Evolutionary conservation across 2,888 invertebrate species (phyloP).

Genomic region (Drosophila melanosoma): DNA sequence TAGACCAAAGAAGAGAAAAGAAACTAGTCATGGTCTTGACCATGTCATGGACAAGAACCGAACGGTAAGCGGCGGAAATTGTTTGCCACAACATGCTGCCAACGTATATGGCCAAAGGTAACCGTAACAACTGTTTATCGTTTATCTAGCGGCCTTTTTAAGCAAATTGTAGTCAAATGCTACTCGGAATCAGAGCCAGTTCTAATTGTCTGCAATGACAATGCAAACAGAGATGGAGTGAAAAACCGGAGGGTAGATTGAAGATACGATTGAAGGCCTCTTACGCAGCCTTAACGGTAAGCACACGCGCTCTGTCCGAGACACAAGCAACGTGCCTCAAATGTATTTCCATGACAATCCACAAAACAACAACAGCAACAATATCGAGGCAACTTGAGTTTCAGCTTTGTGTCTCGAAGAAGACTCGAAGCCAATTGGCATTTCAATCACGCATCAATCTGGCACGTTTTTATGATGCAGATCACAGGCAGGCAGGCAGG

Average conservation of each 20-base stretch:
- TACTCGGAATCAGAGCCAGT: constrained; percentile 45
- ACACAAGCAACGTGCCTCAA: constrained; percentile 37
- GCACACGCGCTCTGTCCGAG: constrained; percentile 54
- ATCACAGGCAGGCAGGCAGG: constrained; percentile 59
- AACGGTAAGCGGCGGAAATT: constrained; percentile 54
- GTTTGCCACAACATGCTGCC: constrained; percentile 21
- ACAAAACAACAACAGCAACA: constrained; percentile 18
- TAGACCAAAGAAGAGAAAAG: constrained; percentile 26
- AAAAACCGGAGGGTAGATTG: constrained; percentile 12
- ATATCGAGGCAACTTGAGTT: constrained; percentile 37
- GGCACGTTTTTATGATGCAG: constrained; percentile 84
- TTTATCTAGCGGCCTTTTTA: constrained; percentile 73
- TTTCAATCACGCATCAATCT: constrained; percentile 84
- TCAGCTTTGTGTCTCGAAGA: constrained; percentile 20
- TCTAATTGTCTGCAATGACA: constrained; percentile 74
- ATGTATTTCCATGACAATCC: constrained; percentile 25
- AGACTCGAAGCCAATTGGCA: constrained; percentile 71
- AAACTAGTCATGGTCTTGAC: constrained; percentile 62
- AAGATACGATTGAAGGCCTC: constrained; percentile 39
- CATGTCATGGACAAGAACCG: constrained; percentile 52
- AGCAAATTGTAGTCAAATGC: constrained; percentile 66
- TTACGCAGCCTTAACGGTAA: constrained; percentile 65
- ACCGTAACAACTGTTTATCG: constrained; percentile 62
- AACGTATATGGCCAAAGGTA: constrained; percentile 55
- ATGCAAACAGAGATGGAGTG: constrained; percentile 48